Percentiles rank a stretch among this genome's conserved stretches.
Conservation (phyloP, 2,113 vertebrate genomes). For the Protomyctophum bolini region DNA sequence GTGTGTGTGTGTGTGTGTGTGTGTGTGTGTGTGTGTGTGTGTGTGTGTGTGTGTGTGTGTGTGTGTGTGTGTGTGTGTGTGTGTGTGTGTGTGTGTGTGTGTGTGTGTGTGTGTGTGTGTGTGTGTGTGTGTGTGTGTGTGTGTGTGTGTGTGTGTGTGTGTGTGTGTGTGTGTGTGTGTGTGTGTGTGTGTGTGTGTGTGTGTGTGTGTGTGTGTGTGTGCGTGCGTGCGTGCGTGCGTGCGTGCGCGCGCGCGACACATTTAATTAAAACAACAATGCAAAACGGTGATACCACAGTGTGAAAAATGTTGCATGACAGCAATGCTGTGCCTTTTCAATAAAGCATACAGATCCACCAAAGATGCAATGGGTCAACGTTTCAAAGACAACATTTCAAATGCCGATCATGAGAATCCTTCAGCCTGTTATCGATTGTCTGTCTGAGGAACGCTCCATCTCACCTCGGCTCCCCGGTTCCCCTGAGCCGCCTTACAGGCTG, state of each 20-base stretch:
- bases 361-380: slow-evolving; percentile 60
- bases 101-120: background rate
- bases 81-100: too few relatives aligned
- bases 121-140: too few relatives aligned
- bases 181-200: background rate
- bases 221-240: too few relatives aligned
- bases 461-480: slow-evolving; percentile 60
- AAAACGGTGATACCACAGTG: slow-evolving; percentile 21
- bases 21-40: background rate
- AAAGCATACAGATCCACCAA: slow-evolving; percentile 47
- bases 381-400: slow-evolving; percentile 57
- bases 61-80: background rate
- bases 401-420: slow-evolving; percentile 64
- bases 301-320: slow-evolving; percentile 42
- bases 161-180: too few relatives aligned
- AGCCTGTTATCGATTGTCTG: slow-evolving; percentile 64
- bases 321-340: slow-evolving; percentile 56
- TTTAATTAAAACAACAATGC: slow-evolving; percentile 2
- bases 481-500: slow-evolving; percentile 68
- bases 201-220: too few relatives aligned
- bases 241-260: slow-evolving; percentile 5
- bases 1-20: too few relatives aligned
- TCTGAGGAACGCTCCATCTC: slow-evolving; percentile 58
- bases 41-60: too few relatives aligned
- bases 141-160: background rate